Evolutionary conservation across 2,797 vertebrate genomes (phyloP).

Genomic region (Muscicapa comitata): DNA sequence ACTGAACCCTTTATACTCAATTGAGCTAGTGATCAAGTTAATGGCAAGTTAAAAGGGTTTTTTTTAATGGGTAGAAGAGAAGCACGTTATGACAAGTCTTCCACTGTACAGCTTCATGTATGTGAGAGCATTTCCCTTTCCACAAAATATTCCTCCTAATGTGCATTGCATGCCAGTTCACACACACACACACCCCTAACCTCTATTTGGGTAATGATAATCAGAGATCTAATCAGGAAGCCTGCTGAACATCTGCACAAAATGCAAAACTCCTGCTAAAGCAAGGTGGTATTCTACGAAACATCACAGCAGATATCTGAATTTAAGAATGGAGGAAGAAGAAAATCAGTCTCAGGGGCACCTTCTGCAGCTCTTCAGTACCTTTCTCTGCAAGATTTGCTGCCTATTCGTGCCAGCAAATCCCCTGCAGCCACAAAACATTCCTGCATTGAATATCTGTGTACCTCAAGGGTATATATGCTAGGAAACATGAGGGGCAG

Average conservation of each 20-base stretch:
- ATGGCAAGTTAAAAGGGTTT: background rate
- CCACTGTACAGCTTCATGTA: background rate
- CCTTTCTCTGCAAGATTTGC: background rate
- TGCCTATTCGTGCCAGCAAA: background rate
- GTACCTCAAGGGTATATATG: background rate
- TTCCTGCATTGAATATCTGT: background rate
- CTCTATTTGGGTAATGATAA: background rate
- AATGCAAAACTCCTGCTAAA: background rate
- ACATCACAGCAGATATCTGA: background rate
- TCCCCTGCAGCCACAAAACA: background rate
- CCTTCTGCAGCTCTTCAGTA: background rate
- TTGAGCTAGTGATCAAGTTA: background rate
- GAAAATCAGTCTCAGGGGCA: background rate
- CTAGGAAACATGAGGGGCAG: background rate
- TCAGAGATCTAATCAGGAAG: background rate
- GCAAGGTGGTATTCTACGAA: background rate
- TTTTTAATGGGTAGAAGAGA: background rate
- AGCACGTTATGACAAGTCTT: background rate
- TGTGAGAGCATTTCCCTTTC: background rate
- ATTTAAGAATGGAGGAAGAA: background rate
- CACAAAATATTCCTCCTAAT: background rate
- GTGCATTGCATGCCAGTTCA: background rate
- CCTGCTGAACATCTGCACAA: background rate
- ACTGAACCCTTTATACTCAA: background rate
- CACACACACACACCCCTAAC: rapidly evolving